phyloP scores from a whole-genome alignment of 64 coral and sea anemone genomes.

The Montipora capricornis region DNA sequence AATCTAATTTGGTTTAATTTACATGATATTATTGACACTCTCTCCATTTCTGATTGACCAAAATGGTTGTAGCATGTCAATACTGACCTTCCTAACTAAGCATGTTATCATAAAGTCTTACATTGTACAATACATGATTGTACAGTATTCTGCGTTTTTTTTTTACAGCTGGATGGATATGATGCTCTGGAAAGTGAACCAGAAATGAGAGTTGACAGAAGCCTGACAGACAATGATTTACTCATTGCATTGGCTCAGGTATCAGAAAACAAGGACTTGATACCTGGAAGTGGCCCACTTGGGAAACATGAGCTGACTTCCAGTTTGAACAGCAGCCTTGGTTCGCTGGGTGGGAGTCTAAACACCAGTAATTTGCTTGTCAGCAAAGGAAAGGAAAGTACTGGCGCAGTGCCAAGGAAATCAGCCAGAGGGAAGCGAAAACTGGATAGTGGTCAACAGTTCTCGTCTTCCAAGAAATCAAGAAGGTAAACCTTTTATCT shows the following conservation, averaged over 20 bases:
- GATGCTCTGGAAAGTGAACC: slow-evolving; percentile 50
- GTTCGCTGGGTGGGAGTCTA: slow-evolving; percentile 66
- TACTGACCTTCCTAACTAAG: too few relatives aligned
- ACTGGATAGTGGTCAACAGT: slow-evolving; percentile 89
- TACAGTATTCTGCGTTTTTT: background rate
- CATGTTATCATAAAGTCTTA: background rate
- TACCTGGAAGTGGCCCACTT: slow-evolving; percentile 26
- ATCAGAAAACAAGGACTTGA: slow-evolving; percentile 41
- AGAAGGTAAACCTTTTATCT: slow-evolving; percentile 49
- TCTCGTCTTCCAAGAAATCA: slow-evolving; percentile 88
- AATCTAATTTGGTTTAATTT: too few relatives aligned
- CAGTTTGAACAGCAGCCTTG: slow-evolving; percentile 74
- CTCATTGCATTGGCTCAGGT: slow-evolving; percentile 43
- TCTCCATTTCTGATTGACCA: too few relatives aligned
- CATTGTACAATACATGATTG: too few relatives aligned
- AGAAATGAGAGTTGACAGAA: slow-evolving; percentile 40
- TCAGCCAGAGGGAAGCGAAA: slow-evolving; percentile 88
- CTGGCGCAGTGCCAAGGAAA: slow-evolving; percentile 74
- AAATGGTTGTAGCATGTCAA: too few relatives aligned
- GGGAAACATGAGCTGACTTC: slow-evolving; percentile 57
- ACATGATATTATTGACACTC: too few relatives aligned
- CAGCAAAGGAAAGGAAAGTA: slow-evolving; percentile 83
- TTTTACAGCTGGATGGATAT: slow-evolving; percentile 35
- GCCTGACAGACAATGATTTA: slow-evolving; percentile 43
- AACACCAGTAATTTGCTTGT: slow-evolving; percentile 54